Evolutionary conservation across 2,113 vertebrate genomes (phyloP).

Genomic region (Clarias batrachus): DNA sequence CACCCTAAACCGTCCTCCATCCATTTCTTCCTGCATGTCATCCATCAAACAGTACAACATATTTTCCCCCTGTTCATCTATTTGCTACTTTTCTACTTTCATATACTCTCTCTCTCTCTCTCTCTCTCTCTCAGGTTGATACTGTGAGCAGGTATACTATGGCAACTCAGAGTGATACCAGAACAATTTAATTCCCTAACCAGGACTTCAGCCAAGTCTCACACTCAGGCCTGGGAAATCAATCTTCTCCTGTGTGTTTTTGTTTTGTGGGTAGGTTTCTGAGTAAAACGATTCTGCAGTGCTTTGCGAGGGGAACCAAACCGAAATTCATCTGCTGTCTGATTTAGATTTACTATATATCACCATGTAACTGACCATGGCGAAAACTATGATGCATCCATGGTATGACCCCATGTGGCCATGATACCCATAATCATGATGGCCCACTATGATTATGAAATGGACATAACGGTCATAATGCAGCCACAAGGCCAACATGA

Average conservation of each 20-base stretch:
- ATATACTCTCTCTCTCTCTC: constrained; percentile 4
- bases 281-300: neutral
- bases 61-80: neutral
- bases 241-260: neutral
- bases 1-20: neutral
- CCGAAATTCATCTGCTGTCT: neutral
- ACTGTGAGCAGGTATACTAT: constrained; percentile 57
- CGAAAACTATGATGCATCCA: neutral
- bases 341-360: neutral
- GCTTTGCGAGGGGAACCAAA: neutral
- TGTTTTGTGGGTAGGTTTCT: neutral
- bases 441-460: neutral
- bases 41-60: neutral
- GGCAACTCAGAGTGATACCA: constrained; percentile 47
- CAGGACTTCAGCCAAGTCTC: constrained; percentile 43
- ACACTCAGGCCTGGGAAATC: constrained; percentile 27
- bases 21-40: neutral
- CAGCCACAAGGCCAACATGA: neutral
- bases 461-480: neutral
- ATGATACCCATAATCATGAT: too few relatives aligned
- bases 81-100: neutral
- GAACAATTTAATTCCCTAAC: constrained; percentile 51
- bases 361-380: neutral
- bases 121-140: constrained; percentile 27
- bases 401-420: too few relatives aligned